Percentiles rank a stretch among this genome's conserved stretches.
Evolutionary conservation across 2,797 vertebrate species (phyloP).

Genomic region (Dipus sagitta): DNA sequence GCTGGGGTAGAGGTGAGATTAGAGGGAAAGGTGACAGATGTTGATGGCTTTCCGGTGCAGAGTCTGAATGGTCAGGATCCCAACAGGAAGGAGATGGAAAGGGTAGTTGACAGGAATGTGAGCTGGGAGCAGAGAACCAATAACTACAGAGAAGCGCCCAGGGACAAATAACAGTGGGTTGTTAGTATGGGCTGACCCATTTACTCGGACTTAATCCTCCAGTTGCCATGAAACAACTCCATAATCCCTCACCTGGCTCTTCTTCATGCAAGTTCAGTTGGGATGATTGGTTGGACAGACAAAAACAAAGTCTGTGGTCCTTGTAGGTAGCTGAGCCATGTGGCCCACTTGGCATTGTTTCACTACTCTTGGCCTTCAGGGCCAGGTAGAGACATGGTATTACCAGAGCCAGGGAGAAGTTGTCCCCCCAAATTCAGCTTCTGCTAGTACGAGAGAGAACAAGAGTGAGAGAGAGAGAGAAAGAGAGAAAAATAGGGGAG

Average conservation of each 20-base stretch:
- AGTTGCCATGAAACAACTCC: neutral
- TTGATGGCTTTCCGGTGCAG: neutral
- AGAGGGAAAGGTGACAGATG: neutral
- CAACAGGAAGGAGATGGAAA: neutral
- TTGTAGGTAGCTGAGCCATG: neutral
- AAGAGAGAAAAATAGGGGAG: neutral
- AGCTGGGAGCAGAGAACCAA: neutral
- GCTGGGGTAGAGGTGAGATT: accelerated
- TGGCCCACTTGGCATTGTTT: neutral
- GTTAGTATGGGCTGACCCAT: neutral
- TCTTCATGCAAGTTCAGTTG: neutral
- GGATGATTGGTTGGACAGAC: neutral
- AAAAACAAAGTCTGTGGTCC: neutral
- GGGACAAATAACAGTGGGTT: neutral
- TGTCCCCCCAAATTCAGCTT: neutral
- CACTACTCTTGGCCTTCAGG: neutral
- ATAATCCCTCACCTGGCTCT: neutral
- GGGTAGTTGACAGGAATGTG: neutral
- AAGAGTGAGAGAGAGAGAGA: neutral
- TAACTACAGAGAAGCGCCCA: neutral
- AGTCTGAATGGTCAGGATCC: neutral
- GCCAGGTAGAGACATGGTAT: neutral
- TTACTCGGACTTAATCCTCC: neutral
- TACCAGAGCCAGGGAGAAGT: neutral
- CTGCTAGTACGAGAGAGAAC: neutral